Evolutionary conservation across 2,888 invertebrate species (phyloP).

Genomic region (Nomada fabriciana): DNA sequence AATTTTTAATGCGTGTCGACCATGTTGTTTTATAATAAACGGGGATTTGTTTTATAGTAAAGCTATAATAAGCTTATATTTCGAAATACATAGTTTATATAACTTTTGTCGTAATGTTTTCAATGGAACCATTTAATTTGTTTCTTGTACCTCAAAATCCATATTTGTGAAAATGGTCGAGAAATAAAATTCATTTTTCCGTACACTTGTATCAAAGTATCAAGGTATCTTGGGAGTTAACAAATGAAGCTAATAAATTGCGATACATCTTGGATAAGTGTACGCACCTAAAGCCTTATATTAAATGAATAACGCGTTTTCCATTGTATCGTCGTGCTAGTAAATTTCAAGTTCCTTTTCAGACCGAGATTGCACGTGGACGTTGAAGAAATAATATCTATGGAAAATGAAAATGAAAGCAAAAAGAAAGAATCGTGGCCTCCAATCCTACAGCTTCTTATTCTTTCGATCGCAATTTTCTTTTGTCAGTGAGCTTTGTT

Average conservation of each 20-base stretch:
- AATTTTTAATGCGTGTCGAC: background rate
- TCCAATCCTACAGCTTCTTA: background rate
- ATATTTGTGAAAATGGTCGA: no score
- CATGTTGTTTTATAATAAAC: no score
- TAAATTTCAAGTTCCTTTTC: background rate
- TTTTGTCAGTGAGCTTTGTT: conserved; percentile 15
- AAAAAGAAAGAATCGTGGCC: background rate
- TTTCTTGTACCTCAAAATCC: background rate
- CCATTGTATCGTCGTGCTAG: background rate
- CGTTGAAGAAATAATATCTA: background rate
- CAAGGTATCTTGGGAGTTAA: background rate
- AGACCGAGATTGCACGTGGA: background rate
- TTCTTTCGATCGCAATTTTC: background rate
- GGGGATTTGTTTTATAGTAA: no score
- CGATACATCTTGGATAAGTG: conserved; percentile 16
- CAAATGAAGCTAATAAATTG: conserved; percentile 26
- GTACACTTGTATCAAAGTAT: no score
- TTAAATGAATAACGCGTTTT: background rate
- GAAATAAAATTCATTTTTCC: background rate
- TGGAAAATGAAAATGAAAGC: background rate
- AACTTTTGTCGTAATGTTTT: no score
- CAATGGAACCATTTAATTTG: no score
- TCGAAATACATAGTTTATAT: no score
- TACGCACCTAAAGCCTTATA: background rate
- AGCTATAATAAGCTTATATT: no score